Conservation (phyloP, 2,113 vertebrate species). For the Crotophaga sulcirostris region DNA sequence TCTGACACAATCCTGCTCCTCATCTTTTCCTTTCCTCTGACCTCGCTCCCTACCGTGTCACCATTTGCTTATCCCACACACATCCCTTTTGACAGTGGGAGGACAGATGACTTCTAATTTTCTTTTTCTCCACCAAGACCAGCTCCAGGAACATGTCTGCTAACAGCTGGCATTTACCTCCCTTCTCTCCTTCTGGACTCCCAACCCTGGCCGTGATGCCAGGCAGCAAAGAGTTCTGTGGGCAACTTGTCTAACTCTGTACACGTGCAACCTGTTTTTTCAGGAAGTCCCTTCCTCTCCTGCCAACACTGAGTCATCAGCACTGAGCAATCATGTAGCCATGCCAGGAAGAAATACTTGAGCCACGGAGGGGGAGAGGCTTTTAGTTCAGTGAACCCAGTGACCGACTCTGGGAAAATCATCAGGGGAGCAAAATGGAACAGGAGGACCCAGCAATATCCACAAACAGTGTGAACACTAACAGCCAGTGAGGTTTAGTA, state of each 20-base stretch:
- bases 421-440: neutral
- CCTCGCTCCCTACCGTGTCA: neutral
- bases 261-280: constrained; percentile 7
- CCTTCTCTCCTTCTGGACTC: neutral
- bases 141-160: neutral
- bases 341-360: neutral
- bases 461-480: neutral
- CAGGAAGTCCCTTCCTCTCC: neutral
- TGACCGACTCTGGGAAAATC: neutral
- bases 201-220: neutral
- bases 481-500: neutral
- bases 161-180: neutral
- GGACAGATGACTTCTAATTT: neutral
- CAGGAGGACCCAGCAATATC: neutral
- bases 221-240: neutral
- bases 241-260: neutral
- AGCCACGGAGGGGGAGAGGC: neutral
- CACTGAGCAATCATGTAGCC: neutral
- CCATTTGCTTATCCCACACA: neutral
- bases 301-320: constrained; percentile 35
- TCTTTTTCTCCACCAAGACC: neutral
- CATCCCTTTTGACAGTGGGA: neutral
- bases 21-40: neutral
- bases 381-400: neutral
- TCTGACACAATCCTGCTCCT: neutral